Base-by-base conservation (phyloP, 2,113 vertebrate genomes). In the Pantherophis guttatus region DNA sequence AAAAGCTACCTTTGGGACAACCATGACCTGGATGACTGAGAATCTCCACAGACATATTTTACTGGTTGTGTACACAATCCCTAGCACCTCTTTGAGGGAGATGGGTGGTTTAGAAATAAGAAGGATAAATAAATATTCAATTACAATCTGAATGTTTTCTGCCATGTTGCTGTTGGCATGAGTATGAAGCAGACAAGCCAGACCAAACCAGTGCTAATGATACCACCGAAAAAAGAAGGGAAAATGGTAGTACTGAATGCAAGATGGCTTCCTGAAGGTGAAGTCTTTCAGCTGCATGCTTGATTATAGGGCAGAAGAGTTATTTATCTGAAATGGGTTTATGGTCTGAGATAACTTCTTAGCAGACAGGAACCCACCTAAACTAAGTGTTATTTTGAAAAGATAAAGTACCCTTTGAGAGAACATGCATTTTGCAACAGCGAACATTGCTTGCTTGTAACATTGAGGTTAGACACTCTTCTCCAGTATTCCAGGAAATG, bases 401-500 rank as follows among this genome's bases (percentile, higher is more conserved):
- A 85, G 55, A 29, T 53, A 90, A 87, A 65, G 5, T 54, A 65
- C 62, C 88, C 89, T 54, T 90, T 93, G 93, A 55, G 89, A 86
- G 91, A 70, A 15, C 91, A 3, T 90, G 90, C 92, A 33, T 95
- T 95, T 92, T 91, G 52, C 93, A 59, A 52, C 0, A 95, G 7
- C 88, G 52, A 12, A 29, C 8, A 39, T 12, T 94, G 5, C 88
- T 89, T 93, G 90, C 70, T 88, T 39, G 93, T 96, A 95, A 94
- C 48, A 89, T 1, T 52, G 11, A 57, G 17, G 2, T 58, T 95
- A 92, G 33, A 91, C 12, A 89, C 55, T 81, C 10, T n/a, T 95
- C 96, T 94, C 88, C 24, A 90, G 0, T 24, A 39, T 94, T 96
- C 55, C 89, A 44, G 92, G 92, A 94, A 94, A 94, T 92, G 70